A percentile compares a stretch with the other conserved stretches of the same genome.
These are phyloP conservation scores for Drosophila fuyamai DNA, from an alignment of 1,140 invertebrate genomes.

Conservation along the genomic window DNA sequence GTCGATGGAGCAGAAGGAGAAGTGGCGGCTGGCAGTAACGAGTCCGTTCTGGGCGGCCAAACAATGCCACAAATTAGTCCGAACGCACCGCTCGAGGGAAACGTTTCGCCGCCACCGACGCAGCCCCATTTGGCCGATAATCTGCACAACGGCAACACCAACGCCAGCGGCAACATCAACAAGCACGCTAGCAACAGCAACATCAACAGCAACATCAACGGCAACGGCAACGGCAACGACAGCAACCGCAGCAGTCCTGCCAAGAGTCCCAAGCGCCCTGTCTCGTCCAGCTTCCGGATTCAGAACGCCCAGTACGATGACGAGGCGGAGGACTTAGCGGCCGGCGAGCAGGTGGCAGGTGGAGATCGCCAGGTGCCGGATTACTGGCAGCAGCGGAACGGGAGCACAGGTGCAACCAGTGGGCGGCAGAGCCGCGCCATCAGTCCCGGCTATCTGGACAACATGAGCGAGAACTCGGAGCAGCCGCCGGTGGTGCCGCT, in stretches of 20 bases:
- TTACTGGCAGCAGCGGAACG: conserved; percentile 79
- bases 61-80: conserved; percentile 84
- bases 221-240: conserved; percentile 34
- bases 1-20: conserved; percentile 45
- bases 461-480: conserved; percentile 84
- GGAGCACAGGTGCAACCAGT: conserved; percentile 40
- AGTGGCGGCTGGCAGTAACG: conserved; percentile 61
- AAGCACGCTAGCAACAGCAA: conserved; percentile 30
- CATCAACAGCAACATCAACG: conserved; percentile 29
- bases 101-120: conserved; percentile 78
- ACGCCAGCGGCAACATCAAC: conserved; percentile 2
- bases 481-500: conserved; percentile 81
- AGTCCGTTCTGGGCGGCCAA: conserved; percentile 73
- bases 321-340: conserved; percentile 68
- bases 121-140: conserved; percentile 74
- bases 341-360: conserved; percentile 48
- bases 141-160: conserved; percentile 48
- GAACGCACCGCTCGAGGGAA: conserved; percentile 83
- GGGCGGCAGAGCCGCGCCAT: conserved; percentile 68
- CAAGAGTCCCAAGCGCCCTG: conserved; percentile 56
- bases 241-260: conserved; percentile 62
- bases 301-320: conserved; percentile 62
- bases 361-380: conserved; percentile 53
- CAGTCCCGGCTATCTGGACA: conserved; percentile 77
- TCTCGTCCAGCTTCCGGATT: conserved; percentile 64